phyloP scores from a whole-genome alignment of 2,797 vertebrate genomes.

The Vireo griseus region DNA sequence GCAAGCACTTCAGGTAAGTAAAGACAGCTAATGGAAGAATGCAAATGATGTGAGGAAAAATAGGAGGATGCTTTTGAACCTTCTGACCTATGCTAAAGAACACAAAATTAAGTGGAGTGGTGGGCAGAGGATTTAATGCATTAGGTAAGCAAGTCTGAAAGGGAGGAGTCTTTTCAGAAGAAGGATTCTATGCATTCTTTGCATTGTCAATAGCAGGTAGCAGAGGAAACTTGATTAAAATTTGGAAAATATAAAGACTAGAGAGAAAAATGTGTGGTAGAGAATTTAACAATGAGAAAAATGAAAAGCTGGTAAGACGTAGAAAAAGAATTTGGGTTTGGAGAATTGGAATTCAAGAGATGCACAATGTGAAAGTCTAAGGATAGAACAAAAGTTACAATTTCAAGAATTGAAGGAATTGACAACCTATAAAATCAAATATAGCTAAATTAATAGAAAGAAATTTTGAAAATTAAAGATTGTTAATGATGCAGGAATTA shows the following conservation, averaged over 20 bases:
- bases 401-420: neutral
- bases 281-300: neutral
- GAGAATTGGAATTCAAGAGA: neutral
- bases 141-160: neutral
- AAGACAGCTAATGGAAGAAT: neutral
- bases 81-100: neutral
- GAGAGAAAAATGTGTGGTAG: neutral
- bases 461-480: neutral
- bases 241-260: neutral
- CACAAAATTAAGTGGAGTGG: fast-evolving
- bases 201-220: neutral
- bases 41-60: neutral
- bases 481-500: neutral
- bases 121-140: fast-evolving
- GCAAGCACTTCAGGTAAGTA: neutral
- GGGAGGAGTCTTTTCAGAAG: neutral
- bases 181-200: neutral
- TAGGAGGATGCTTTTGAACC: neutral
- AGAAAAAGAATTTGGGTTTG: neutral
- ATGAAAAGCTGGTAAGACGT: neutral
- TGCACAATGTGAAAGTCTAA: neutral
- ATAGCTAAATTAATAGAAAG: neutral
- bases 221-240: neutral
- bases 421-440: neutral
- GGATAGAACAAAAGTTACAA: neutral